Evolutionary conservation across 2,888 invertebrate species (phyloP), one percentile per base, ranked within the genome.

Genomic region (Ephialtes manifestator): DNA sequence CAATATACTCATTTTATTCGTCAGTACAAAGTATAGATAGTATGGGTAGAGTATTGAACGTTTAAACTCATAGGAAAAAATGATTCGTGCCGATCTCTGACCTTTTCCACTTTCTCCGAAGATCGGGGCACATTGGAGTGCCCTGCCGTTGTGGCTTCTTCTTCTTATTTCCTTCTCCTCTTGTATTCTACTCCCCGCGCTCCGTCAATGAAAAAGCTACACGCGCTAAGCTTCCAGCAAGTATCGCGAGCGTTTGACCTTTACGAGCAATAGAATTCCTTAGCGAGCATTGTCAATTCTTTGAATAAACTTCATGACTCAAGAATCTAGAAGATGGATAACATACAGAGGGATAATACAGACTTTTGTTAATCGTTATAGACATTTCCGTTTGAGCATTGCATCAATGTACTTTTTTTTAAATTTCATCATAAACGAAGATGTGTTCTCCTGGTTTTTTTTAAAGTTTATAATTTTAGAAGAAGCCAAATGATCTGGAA

Each of bases 51-150:
- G 35, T 35, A 35, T 24, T 70, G 70, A 53, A 70, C 60, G 43
- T 78, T 80, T 83, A 65, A 80, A 65, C 48, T 71, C 79, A 80
- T 75, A 80, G 80, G 35, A 18, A 55, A 86, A 90, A 91, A 91
- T 89, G 72, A 87, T 88, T 89, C 88, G 89, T 88, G 87, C 82
- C 87, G 89, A 91, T 91, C 92, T 91, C 88, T 90, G 90, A 92
- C 92, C 92, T 91, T 90, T 90, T 86, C 82, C 86, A 88, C 92
- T 92, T 92, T 92, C 92, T 91, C 92, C 89, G 48, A 87, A 87
- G 89, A 86, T 86, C 86, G 86, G 67, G 80, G 81, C 78, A 84
- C 77, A 72, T 67, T 74, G 77, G 39, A 53, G 72, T 55, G 31
- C 51, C 58, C 72, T 55, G 67, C 65, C 35, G 76, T 24, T 72